Percentiles rank a stretch among this genome's conserved stretches.
phyloP scores from a whole-genome alignment of 2,797 vertebrate species.

The Takifugu rubripes region DNA sequence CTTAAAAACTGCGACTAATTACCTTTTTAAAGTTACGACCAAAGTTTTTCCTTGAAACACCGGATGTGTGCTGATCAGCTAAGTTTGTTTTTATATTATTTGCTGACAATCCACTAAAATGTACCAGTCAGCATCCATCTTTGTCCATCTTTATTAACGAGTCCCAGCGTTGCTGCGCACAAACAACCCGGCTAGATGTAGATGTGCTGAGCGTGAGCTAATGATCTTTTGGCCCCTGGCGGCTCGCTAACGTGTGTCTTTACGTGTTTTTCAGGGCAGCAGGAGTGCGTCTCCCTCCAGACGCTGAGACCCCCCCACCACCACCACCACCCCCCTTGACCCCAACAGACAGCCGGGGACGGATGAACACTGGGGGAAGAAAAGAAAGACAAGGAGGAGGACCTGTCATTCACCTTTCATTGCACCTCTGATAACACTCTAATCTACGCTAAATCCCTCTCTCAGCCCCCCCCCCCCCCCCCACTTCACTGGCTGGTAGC shows the following conservation, averaged over 20 bases:
- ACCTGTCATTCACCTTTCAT: constrained; percentile 39
- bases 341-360: constrained; percentile 23
- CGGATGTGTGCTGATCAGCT: too few species aligned
- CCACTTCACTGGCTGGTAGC: constrained; percentile 64
- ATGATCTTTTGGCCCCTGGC: too few species aligned
- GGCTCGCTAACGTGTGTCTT: constrained; percentile 10
- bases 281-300: constrained; percentile 90
- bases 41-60: too few species aligned
- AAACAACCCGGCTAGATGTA: too few species aligned
- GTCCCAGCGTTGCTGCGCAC: too few species aligned
- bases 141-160: too few species aligned
- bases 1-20: too few species aligned
- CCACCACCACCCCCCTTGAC: constrained; percentile 34
- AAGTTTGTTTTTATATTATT: too few species aligned
- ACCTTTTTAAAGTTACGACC: too few species aligned
- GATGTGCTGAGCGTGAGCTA: too few species aligned
- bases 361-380: constrained; percentile 28
- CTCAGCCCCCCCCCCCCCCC: background rate
- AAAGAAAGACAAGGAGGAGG: constrained; percentile 47
- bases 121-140: too few species aligned
- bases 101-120: too few species aligned
- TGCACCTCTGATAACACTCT: constrained; percentile 68
- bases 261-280: constrained; percentile 79
- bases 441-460: constrained; percentile 45
- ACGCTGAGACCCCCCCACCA: constrained; percentile 79